Evolutionary conservation across 1,140 invertebrate species (phyloP).

Genomic region (Cydia pomonella): DNA sequence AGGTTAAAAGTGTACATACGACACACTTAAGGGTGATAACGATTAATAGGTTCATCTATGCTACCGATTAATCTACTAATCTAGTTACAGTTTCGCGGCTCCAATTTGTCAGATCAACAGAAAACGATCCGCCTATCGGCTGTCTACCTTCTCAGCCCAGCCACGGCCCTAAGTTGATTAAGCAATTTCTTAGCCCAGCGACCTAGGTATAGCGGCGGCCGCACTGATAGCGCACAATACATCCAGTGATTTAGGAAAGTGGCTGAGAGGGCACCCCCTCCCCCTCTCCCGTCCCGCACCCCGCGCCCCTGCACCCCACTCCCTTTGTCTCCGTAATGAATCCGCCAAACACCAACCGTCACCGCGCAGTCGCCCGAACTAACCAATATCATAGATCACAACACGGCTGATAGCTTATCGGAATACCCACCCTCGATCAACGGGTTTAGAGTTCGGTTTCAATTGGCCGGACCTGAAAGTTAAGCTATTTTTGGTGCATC

Average conservation of each 20-base stretch:
- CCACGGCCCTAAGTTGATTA: conserved; percentile 31
- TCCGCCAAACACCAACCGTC: conserved; percentile 75
- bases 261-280: conserved; percentile 51
- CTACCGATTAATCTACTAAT: not conserved
- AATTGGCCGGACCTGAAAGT: conserved; percentile 27
- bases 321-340: conserved; percentile 78
- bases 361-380: conserved; percentile 67
- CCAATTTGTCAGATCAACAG: not conserved
- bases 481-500: conserved; percentile 35
- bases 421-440: conserved; percentile 55
- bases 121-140: not conserved
- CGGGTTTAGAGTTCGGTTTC: conserved; percentile 44
- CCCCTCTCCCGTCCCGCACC: conserved; percentile 36
- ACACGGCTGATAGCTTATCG: conserved; percentile 49
- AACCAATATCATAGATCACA: conserved; percentile 64
- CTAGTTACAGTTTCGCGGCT: not conserved
- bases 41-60: too few relatives aligned
- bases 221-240: conserved; percentile 68
- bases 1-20: too few relatives aligned
- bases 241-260: conserved; percentile 77
- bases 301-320: conserved; percentile 41
- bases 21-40: too few relatives aligned
- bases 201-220: not conserved
- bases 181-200: conserved; percentile 34
- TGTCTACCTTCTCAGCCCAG: conserved; percentile 5